Evolutionary conservation across 2,113 vertebrate genomes (phyloP).

Genomic region (Pelobates fuscus): DNA sequence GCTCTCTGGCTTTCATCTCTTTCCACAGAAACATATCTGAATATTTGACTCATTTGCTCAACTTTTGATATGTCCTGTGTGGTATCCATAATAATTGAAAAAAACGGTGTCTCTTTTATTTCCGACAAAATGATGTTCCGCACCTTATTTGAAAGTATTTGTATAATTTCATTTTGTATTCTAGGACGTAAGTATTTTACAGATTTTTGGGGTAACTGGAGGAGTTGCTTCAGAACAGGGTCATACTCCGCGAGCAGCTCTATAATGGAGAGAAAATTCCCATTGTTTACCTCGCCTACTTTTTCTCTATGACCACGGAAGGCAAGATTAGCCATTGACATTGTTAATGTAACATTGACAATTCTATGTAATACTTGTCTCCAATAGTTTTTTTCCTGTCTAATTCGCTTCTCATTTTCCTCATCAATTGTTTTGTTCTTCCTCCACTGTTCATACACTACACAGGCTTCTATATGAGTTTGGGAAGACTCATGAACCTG

Average conservation of each 20-base stretch:
- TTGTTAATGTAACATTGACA: not conserved
- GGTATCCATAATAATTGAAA: no score
- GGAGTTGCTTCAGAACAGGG: not conserved
- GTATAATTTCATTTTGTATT: not conserved
- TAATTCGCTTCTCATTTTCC: not conserved
- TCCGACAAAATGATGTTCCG: no score
- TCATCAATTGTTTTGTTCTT: not conserved
- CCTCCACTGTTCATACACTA: slow-evolving; percentile 4
- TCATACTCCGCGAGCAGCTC: slow-evolving; percentile 13
- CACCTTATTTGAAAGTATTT: not conserved
- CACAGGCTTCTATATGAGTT: not conserved
- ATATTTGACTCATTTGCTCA: no score
- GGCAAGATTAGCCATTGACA: no score
- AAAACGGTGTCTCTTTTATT: no score
- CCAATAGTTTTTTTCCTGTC: not conserved
- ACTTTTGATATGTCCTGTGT: no score
- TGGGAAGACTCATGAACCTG: not conserved
- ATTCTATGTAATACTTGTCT: not conserved
- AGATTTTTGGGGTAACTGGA: not conserved
- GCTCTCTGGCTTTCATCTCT: no score
- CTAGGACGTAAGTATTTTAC: not conserved
- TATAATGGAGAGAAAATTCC: no score
- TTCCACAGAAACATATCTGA: no score
- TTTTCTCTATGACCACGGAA: no score
- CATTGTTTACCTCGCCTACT: no score